Base-by-base conservation (phyloP, 2,888 invertebrate species). In the Plebejus melissa region DNA sequence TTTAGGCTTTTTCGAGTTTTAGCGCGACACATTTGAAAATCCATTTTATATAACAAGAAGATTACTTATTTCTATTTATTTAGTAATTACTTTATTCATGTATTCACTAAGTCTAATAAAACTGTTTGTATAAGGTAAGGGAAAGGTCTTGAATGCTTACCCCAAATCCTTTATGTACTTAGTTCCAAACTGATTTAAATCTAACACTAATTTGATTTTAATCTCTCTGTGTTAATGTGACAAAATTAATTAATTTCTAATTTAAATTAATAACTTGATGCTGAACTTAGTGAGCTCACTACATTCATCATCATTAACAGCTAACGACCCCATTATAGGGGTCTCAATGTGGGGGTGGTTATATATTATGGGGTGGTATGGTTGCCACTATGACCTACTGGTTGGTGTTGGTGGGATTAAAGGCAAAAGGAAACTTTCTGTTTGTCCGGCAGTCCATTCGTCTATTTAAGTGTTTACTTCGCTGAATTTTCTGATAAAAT, bases 151-250 rank as follows among this genome's bases (percentile, higher is more conserved):
- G 65, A 65, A 65, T 32, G 32, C 11, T 1, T 1, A 65, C 65
- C 32, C 16, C 13, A 32, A 36, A 65, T 60, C 65, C 65, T 65
- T 65, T 36, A 36, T 65, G 60, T 60, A 60, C 9, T 65, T 32
- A 65, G 65, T 65, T 36, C 60, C 32, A 65, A 65, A 36, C 32
- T 65, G 65, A 65, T 65, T 65, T 16, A 13, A 65, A 65, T 65
- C 65, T 65, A 65, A 65, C 65, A 13, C 65, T 65, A 65, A 65
- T 65, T 65, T 65, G 65, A 65, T 65, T 65, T 65, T 65, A 65
- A 65, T 65, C 32, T 36, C 13, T 32, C 13, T 13, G 65, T 65
- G 65, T 65, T 65, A 65, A 65, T 65, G 13, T 65, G 32, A 65
- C 65, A 13, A 16, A 65, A 65, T 65, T 16, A 65, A 65, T 65